Base-by-base conservation (phyloP, 2,888 invertebrate species). In the Sphaerophoria rueppellii region DNA sequence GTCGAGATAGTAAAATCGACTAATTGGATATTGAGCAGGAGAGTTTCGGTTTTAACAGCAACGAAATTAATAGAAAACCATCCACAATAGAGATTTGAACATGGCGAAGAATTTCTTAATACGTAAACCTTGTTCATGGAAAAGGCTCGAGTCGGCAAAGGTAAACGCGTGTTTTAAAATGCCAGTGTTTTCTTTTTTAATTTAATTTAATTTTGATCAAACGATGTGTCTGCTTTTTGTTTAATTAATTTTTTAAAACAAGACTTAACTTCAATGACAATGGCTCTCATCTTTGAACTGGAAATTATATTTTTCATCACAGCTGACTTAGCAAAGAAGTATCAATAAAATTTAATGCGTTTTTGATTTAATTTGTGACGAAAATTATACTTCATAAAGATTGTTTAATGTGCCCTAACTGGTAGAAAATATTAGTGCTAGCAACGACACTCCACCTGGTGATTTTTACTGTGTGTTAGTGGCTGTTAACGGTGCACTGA, bases 11-110 rank as follows among this genome's bases (percentile, higher is more conserved):
- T 82, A 79, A 83, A 79, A 71, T 54, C 67, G 43, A 83, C 82
- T 83, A 83, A 83, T 83, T 83, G 82, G 82, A 71, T 65, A 79
- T 82, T 82, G 78, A 78, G 72, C 73, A 61, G 63, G 60, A 60
- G 43, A 76, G 61, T 61, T 54, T 61, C 35, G 40, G 32, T 34
- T 37, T 54, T 9, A 16, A 34, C 7, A 14, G 32, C 46, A 43
- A 57, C 9, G 71, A 32, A 61, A 24, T 69, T 67, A 67, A 63
- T 50, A 52, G 65, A 50, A 61, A 67, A 48, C 40, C 48, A 12
- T 71, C 52, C 16, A 43, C n/a, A 24, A 2, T 12, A 34, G 12
- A 16, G 37, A 65, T 54, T 14, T 24, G 14, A 65, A 48, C 16
- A 11, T 9, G 65, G 65, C 48, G 79, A 79, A 83, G 75, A 71